phyloP scores from a whole-genome alignment of 2,113 vertebrate genomes.

The Riparia riparia region DNA sequence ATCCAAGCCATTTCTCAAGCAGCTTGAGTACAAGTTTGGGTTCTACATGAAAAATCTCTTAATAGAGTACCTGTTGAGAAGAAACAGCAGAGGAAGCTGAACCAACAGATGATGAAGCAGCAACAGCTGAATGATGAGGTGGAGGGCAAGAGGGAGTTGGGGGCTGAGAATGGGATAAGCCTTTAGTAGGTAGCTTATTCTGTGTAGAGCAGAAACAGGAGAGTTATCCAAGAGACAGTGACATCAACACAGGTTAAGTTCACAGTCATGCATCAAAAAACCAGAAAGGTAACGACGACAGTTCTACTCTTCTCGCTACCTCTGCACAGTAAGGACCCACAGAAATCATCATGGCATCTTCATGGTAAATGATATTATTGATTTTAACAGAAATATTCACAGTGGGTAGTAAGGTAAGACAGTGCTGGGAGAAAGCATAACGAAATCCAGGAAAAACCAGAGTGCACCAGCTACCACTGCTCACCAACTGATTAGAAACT shows the following conservation, averaged over 20 bases:
- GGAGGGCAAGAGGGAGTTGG: conserved; percentile 74
- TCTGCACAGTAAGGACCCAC: neutral
- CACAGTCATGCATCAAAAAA: conserved; percentile 9
- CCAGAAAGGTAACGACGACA: neutral
- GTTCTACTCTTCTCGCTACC: neutral
- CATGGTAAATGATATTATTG: accelerated
- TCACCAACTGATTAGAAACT: neutral
- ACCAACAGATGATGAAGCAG: conserved; percentile 73
- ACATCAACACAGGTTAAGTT: neutral
- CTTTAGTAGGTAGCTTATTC: conserved; percentile 76
- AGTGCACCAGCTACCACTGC: neutral
- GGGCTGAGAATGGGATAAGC: conserved; percentile 69
- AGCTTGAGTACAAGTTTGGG: neutral
- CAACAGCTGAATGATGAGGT: conserved; percentile 78
- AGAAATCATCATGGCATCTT: neutral
- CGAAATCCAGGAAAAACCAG: neutral
- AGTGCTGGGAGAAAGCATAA: neutral
- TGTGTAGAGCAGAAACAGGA: conserved; percentile 79
- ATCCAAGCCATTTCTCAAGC: neutral
- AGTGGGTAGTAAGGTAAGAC: neutral
- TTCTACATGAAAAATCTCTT: conserved; percentile 37
- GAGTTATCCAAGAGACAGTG: conserved; percentile 41
- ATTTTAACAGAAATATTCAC: neutral
- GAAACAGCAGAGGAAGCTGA: conserved; percentile 70
- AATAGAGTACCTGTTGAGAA: conserved; percentile 80